Percentiles rank a stretch among this genome's conserved stretches.
These are phyloP conservation scores for Paracyclopina nana DNA, from an alignment of 1,140 invertebrate species.

Conservation along the genomic window DNA sequence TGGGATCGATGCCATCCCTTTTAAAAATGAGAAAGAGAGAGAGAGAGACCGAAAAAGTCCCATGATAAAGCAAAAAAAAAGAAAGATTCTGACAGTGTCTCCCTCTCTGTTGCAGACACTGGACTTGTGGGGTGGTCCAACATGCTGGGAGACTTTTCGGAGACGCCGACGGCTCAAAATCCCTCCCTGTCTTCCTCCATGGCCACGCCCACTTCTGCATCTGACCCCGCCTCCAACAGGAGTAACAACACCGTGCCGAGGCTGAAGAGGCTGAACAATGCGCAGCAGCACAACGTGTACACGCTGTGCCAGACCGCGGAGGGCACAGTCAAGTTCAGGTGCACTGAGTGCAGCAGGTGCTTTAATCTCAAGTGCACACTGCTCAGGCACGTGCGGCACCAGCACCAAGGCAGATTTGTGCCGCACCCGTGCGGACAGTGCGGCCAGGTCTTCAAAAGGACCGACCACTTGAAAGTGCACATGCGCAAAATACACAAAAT, in stretches of 20 bases:
- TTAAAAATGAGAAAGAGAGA: too few relatives aligned
- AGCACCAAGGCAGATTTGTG: conserved; percentile 13
- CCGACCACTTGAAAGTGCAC: conserved; percentile 16
- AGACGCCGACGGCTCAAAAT: too few relatives aligned
- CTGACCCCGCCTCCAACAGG: not conserved
- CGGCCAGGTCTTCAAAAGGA: conserved; percentile 15
- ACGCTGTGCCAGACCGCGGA: conserved; percentile 12
- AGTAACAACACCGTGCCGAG: conserved; percentile 3
- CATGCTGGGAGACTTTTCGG: conserved; percentile 15
- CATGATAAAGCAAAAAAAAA: too few relatives aligned
- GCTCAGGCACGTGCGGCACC: conserved; percentile 15
- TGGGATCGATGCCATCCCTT: too few relatives aligned
- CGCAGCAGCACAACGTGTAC: conserved; percentile 4
- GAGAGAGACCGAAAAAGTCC: too few relatives aligned
- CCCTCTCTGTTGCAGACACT: conserved; percentile 15
- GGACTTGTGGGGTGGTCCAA: conserved; percentile 13
- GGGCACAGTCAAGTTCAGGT: conserved; percentile 11
- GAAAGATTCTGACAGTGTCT: conserved; percentile 11
- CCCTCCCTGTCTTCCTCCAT: not conserved
- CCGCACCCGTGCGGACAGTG: conserved; percentile 14
- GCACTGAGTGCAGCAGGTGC: conserved; percentile 2
- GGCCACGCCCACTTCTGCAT: conserved; percentile 1
- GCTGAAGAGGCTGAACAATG: conserved; percentile 14
- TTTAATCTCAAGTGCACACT: conserved; percentile 17
- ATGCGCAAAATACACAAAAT: conserved; percentile 16